phyloP scores from a whole-genome alignment of 2,113 vertebrate species.

The Pomatorhinus ruficollis region DNA sequence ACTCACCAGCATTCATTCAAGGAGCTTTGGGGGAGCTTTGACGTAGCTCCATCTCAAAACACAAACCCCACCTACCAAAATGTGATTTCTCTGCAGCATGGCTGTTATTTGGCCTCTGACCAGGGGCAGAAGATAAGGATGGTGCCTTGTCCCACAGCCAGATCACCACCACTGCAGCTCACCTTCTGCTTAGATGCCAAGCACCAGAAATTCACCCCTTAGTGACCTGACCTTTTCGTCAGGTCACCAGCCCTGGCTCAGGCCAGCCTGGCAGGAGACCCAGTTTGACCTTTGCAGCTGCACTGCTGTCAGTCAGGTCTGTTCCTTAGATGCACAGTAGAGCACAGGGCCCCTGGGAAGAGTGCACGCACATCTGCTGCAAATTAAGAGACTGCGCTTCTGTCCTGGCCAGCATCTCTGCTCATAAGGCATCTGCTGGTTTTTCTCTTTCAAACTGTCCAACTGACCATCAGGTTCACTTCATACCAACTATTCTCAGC shows the following conservation, averaged over 20 bases:
- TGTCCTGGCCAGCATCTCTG: background rate
- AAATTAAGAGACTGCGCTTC: background rate
- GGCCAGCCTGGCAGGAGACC: background rate
- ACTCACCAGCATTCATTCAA: background rate
- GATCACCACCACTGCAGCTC: background rate
- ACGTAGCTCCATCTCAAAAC: background rate
- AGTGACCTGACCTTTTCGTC: no score
- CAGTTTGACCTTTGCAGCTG: background rate
- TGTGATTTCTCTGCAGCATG: background rate
- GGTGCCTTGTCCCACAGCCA: background rate
- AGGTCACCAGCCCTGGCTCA: background rate
- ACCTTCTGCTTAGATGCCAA: background rate
- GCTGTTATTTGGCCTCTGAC: background rate
- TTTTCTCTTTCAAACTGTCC: background rate
- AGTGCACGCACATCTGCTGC: rapidly evolving
- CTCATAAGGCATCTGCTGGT: background rate
- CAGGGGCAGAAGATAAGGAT: background rate
- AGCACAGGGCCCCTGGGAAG: background rate
- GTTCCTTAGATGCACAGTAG: rapidly evolving
- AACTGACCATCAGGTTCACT: background rate
- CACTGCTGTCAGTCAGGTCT: background rate
- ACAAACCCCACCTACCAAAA: background rate
- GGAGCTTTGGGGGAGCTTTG: background rate
- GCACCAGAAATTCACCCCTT: background rate
- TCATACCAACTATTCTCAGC: background rate